Percentiles rank a stretch among this genome's conserved stretches.
These are phyloP conservation scores for Tineola bisselliella DNA, from an alignment of 2,888 invertebrate species.

Conservation along the genomic window DNA sequence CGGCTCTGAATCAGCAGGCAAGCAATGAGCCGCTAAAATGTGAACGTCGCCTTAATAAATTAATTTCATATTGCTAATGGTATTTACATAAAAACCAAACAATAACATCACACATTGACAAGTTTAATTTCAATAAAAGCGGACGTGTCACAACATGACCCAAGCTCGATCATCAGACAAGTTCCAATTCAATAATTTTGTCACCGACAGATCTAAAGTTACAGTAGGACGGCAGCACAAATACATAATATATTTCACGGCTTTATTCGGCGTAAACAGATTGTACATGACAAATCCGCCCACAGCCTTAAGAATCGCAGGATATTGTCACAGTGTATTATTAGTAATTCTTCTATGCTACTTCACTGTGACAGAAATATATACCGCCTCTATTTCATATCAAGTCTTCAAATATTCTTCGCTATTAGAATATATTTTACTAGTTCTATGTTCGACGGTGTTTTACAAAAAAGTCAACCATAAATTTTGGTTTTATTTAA, in stretches of 20 bases:
- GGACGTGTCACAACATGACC: not conserved
- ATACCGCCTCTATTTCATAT: not conserved
- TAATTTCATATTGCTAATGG: no score
- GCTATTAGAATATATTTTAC: not conserved
- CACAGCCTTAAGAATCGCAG: not conserved
- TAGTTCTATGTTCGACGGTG: not conserved
- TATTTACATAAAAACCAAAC: no score
- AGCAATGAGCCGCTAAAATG: no score
- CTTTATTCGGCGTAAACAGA: not conserved
- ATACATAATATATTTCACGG: not conserved
- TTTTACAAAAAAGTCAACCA: not conserved
- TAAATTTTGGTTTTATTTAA: not conserved
- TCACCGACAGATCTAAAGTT: not conserved
- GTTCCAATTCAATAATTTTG: not conserved
- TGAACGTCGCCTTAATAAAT: no score
- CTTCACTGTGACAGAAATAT: not conserved
- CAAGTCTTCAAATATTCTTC: conserved; percentile 3
- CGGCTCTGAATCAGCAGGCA: no score
- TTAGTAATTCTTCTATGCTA: not conserved
- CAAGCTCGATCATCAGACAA: not conserved
- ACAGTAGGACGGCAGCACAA: not conserved
- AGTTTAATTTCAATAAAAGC: not conserved
- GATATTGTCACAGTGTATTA: not conserved
- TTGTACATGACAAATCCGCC: not conserved
- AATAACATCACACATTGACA: no score